Base-by-base conservation (phyloP, 2,113 vertebrate species). In the Leucoraja erinaceus region DNA sequence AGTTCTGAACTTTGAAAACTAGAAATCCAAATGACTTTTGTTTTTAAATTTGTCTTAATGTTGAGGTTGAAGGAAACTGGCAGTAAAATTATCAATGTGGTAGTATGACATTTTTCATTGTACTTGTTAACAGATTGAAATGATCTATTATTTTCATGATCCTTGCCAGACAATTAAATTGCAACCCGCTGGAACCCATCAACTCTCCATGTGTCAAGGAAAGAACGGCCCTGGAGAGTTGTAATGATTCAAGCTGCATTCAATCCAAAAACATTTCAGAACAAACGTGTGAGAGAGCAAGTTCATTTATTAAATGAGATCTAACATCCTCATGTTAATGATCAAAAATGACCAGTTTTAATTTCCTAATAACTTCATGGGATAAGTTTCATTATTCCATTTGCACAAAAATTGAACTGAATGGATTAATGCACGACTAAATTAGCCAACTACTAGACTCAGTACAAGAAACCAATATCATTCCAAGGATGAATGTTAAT, bases 221-320 rank as follows among this genome's bases (percentile, higher is more conserved):
- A 81, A 54, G 47, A 11, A 81, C 20, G 33, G 12, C 78, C 47
- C 33, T 81, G 78, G 54, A 81, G 54, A 14, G 16, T 81, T 81
- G 12, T 47, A 16, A 81, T 81, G 38, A 54, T 38, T 81, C 38
- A 56, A 54, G 16, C 77, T 79, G 77, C 16, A 38, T 20, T 54
- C 38, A 81, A 12, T 81, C 33, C 78, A 81, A 33, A 47, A 54
- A 81, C 54, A 68, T 54, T 18, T 5, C 33, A 81, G 38, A 81
- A 54, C 33, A 20, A 38, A 16, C 33, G 8, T 54, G 20, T 81
- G 78, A 38, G 78, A 54, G 20, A 20, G 16, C 16, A 8, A 81
- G 78, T 81, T 81, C 2, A 81, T 81, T 12, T 56, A 81, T 81
- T 81, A 81, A 81, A 81, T 54, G 16, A 81, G 54, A 81, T 81